Evolutionary conservation across 1,140 invertebrate species (phyloP), one percentile per base, ranked within the genome.

Genomic region (Tribolium madens): DNA sequence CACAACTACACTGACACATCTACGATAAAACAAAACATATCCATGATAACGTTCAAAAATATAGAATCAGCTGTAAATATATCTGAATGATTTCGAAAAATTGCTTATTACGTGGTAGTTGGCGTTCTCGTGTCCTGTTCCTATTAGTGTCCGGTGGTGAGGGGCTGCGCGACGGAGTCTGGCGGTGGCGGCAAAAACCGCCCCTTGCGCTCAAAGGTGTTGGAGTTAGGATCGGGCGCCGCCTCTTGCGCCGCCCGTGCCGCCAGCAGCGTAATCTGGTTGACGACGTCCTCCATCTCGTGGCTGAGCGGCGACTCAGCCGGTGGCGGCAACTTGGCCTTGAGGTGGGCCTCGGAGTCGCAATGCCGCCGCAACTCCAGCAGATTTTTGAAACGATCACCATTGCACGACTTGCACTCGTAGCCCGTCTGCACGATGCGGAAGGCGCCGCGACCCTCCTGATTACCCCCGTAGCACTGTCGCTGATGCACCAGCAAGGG

Each of bases 211-310:
- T 86, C 87, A 82, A 89, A 89, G 75, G 81, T 83, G 77, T 87
- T 88, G 48, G 88, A 87, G 83, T 88, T 88, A 42, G 87, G 75
- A 3, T 81, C 79, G 0, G 83, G 79, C 3, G 85, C 81, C 12
- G 87, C 75, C 75, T 89, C 88, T 80, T 90, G 89, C 1, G 92
- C 91, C 2, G 92, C 91, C 72, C 92, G 88, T 1, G 92, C 91
- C 0, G 93, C 93, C 80, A 95, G 85, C 26, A 94, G 87, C 18
- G 93, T 93, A 76, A 95, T 94, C 86, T 94, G 93, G 84, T 94
- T 94, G 21, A 94, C 93, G 57, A 94, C 93, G 84, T 94, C 92
- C 84, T 94, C 93, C 92, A 94, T 94, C 84, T 94, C 92, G 86
- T 93, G 91, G 42, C 90, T 90, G 1, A 94, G 87, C n/a, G 89